Base-by-base conservation (phyloP, 2,888 invertebrate genomes). In the Leptinotarsa juncta region DNA sequence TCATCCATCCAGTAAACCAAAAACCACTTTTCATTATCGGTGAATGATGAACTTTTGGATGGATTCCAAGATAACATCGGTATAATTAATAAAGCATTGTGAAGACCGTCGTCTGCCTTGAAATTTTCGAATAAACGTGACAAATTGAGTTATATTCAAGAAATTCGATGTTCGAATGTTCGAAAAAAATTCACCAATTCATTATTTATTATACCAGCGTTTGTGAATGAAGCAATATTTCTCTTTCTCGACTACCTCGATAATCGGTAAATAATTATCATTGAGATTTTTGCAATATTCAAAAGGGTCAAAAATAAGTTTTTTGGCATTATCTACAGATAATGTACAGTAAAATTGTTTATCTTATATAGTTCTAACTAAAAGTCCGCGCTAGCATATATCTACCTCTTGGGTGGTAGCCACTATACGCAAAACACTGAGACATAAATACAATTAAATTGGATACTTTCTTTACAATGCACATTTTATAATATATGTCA, bases 81-180 rank as follows among this genome's bases (percentile, higher is more conserved):
- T 60, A 50, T 68, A 68, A 73, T 73, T 73, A 73, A 70, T 66
- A 50, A 57, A 50, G 42, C 53, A 72, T 72, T 55, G 73, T 66
- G 68, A 66, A 48, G 70, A 70, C 60, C 60, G 65, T 70, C 53
- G 18, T 73, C 73, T 32, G 66, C 69, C 60, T 73, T 66, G 50
- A 65, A 69, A 55, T 55, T 26, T 65, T n/a, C n/a, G 16, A 16
- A 62, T 42, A 15, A 16, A 62, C 62, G 62, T 62, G 42, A 42
- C 62, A 62, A 62, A 62, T 62, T 32, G 62, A 62, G 42, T n/a
- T 62, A 42, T 42, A 42, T 26, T 32, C 42, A n/a, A 32, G 62
- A 62, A 26, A 57, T 32, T 62, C n/a, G 16, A 62, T 42, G 62
- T 42, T 42, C 10, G n/a, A 7, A 4, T 32, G 32, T 62, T 62